Base-by-base conservation (phyloP, 92 coral and sea anemone genomes). In the Anthopleura xanthogrammica region DNA sequence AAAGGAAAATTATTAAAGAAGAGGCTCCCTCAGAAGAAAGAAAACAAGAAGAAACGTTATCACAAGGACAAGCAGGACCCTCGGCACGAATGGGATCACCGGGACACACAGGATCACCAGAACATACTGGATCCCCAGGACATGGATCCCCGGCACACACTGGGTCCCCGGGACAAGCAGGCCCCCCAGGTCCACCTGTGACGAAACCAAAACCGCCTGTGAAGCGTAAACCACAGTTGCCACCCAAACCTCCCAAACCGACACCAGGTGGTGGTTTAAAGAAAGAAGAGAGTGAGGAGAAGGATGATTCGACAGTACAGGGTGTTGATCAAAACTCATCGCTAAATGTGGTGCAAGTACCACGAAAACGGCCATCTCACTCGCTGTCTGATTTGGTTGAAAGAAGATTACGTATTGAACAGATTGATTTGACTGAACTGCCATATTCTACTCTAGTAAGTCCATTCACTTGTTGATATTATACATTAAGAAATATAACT, bases 381-480 rank as follows among this genome's bases (percentile, higher is more conserved):
- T 90, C 94, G 10, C 86, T 96, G 56, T 77, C 89, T 19, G 99
- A 96, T 78, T 85, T 96, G 92, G 89, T 96, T 78, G 98, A 96
- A 68, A 87, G 91, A 74, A 87, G 94, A 68, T 89, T 96, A 55
- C 90, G 91, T 13, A 87, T 92, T 29, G 99, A 96, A 82, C 92
- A 87, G 48, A 96, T 96, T 58, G 94, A 96, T 85, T 89, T 96
- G 62, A 90, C 94, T 40, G 97, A 92, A 29, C 80, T 82, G 39
- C 99, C 99, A 1, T 96, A 96, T 85, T 77, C 99, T 24, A 90
- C 80, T 50, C 39, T 71, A 39, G 99, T 96, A 86, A 90, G 92
- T 75, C 14, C 14, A 54, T n/a, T 19, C 58, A 60, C 56, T 80
- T 50, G 48, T 83, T 56, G 1, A 29, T 29, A 29, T 29, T 29